phyloP scores from a whole-genome alignment of 2,797 vertebrate species.

The Sternotherus odoratus region DNA sequence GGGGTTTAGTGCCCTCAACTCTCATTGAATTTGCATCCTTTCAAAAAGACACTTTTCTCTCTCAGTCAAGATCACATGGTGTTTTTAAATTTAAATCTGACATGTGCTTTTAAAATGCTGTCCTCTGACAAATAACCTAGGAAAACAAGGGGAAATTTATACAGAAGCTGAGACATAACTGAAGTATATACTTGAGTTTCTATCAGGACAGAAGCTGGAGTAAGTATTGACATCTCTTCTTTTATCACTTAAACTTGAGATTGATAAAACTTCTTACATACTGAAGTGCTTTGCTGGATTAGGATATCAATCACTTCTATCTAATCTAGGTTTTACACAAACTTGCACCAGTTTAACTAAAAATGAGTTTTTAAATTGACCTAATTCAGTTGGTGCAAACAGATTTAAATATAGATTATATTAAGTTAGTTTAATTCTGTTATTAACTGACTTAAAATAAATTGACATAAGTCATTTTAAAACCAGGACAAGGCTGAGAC shows the following conservation, averaged over 20 bases:
- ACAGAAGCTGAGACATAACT: neutral
- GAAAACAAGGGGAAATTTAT: neutral
- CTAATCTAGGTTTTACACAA: neutral
- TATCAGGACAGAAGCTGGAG: neutral
- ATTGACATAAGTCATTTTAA: neutral
- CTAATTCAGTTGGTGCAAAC: neutral
- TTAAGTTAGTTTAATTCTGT: neutral
- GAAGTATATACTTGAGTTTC: neutral
- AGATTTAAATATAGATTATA: neutral
- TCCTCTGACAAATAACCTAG: neutral
- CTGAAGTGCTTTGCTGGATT: accelerated
- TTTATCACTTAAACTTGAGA: neutral
- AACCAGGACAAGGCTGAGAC: too few species aligned
- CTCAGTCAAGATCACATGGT: neutral
- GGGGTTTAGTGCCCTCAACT: neutral
- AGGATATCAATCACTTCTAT: accelerated
- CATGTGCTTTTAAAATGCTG: neutral
- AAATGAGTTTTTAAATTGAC: neutral
- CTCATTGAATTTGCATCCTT: neutral
- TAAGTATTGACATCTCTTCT: neutral
- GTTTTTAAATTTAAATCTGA: neutral
- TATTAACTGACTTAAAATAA: neutral
- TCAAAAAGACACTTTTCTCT: neutral
- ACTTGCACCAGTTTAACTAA: neutral
- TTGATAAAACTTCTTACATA: accelerated